Conservation (phyloP, 2,888 invertebrate species). For the Coleophora deauratella region DNA sequence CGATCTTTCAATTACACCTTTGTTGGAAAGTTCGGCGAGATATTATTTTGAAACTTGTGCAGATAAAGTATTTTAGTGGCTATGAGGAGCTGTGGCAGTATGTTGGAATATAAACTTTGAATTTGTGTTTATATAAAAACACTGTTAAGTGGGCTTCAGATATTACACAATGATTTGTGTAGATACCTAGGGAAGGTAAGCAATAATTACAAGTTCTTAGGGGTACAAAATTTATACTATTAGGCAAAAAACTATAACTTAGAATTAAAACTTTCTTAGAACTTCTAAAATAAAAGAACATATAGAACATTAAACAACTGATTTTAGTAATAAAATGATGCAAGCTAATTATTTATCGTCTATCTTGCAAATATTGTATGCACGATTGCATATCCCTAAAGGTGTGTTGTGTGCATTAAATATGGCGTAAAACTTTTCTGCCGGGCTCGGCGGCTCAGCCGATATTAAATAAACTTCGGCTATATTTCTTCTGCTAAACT, state of each 20-base stretch:
- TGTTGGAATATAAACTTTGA: background rate
- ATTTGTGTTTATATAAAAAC: background rate
- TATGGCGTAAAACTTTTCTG: conserved; percentile 58
- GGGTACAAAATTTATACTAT: no score
- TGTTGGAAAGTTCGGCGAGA: conserved; percentile 44
- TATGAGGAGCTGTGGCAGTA: conserved; percentile 2
- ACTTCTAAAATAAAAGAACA: no score
- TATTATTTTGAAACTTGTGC: conserved; percentile 36
- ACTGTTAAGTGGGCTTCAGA: background rate
- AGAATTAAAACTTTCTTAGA: no score
- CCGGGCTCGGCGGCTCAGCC: conserved; percentile 32
- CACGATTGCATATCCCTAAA: no score
- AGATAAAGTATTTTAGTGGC: conserved; percentile 24
- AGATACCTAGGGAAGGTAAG: no score
- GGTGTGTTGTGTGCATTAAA: conserved; percentile 11
- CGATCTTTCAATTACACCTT: conserved; percentile 70
- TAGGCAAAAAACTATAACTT: no score
- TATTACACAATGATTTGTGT: no score
- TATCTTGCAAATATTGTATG: no score
- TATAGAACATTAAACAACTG: no score
- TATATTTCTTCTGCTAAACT: conserved; percentile 68
- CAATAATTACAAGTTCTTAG: no score
- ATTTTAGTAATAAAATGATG: no score
- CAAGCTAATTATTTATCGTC: no score
- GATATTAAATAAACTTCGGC: conserved; percentile 74